Base-by-base conservation (phyloP, 2,113 vertebrate species). In the Ptychochromis oligacanthus region DNA sequence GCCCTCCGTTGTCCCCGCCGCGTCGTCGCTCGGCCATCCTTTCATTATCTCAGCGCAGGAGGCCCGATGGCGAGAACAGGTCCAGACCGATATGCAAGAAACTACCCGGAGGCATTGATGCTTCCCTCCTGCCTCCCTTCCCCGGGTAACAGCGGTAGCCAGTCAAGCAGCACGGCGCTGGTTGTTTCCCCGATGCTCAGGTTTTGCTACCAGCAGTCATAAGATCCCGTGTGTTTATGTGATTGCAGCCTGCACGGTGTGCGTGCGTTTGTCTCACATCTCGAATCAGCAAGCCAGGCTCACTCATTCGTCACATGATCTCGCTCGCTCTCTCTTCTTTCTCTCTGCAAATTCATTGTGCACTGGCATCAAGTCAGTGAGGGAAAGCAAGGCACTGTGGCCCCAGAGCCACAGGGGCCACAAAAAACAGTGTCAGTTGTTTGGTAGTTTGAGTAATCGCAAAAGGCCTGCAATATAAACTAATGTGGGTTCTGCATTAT, bases 21-120 rank as follows among this genome's bases (percentile, higher is more conserved):
- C 91, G 65, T 60, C 93, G 74, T 86, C 38, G 90, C 81, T 94
- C 92, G 10, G 94, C 93, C 95, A 96, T 95, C 88, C 94, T 95
- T 81, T 94, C 95, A 95, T 95, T 92, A 56, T 94, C 85, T 92
- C 92, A 88, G 80, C 81, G 81, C 74, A 81, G 83, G 86, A 87
- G 90, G 82, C 83, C 83, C 77, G 90, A 83, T 26, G 67, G 56
- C 15, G 65, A 84, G 62, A 83, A 67, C 28, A 77, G 76, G 78
- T 84, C 84, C 79, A 72, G 77, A 87, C 76, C 82, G 54, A 28
- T 28, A 3, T n/a, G 58, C 12, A 58, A 57, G 59, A 57, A 62
- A 36, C 38, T n/a, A 74, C 61, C 72, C 20, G 83, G 84, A 78
- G 86, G 62, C 91, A 93, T 93, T 12, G 87, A 88, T 75, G 83